Evolutionary conservation across 1,140 invertebrate species (phyloP).

Genomic region (Drosophila sproati): DNA sequence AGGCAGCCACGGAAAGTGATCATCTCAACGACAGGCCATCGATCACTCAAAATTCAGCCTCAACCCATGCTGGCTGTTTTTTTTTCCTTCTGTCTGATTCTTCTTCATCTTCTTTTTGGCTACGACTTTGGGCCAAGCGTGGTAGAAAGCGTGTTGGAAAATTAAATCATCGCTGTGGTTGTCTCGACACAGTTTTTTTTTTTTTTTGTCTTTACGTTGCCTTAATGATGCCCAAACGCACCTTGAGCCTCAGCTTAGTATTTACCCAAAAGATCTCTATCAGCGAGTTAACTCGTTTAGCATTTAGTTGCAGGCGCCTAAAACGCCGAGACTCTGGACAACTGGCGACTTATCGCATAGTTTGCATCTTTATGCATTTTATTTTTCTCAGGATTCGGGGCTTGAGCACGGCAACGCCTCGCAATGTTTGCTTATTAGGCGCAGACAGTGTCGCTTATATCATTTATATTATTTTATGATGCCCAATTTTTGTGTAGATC

Average conservation of each 20-base stretch:
- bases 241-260: conserved; percentile 72
- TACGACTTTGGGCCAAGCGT: conserved; percentile 39
- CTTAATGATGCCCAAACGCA: conserved; percentile 76
- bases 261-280: conserved; percentile 79
- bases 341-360: conserved; percentile 64
- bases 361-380: conserved; percentile 69
- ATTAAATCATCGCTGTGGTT: conserved; percentile 81
- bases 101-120: conserved; percentile 25
- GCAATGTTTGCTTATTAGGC: conserved; percentile 69
- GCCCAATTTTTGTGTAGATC: conserved; percentile 29
- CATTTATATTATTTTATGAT: conserved; percentile 83
- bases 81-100: neutral
- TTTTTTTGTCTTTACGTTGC: conserved; percentile 34
- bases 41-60: conserved; percentile 64
- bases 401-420: conserved; percentile 20
- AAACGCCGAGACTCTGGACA: conserved; percentile 11
- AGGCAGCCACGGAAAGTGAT: conserved; percentile 80
- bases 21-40: conserved; percentile 81
- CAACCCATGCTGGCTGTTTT: conserved; percentile 61
- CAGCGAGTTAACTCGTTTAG: conserved; percentile 83
- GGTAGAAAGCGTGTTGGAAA: conserved; percentile 82
- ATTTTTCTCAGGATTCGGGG: conserved; percentile 68
- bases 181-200: conserved; percentile 29
- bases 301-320: conserved; percentile 83
- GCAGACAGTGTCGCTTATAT: conserved; percentile 82